Evolutionary conservation across 2,797 vertebrate genomes (phyloP), one percentile per base, ranked within the genome.

Genomic region (Sebastes vulpes): DNA sequence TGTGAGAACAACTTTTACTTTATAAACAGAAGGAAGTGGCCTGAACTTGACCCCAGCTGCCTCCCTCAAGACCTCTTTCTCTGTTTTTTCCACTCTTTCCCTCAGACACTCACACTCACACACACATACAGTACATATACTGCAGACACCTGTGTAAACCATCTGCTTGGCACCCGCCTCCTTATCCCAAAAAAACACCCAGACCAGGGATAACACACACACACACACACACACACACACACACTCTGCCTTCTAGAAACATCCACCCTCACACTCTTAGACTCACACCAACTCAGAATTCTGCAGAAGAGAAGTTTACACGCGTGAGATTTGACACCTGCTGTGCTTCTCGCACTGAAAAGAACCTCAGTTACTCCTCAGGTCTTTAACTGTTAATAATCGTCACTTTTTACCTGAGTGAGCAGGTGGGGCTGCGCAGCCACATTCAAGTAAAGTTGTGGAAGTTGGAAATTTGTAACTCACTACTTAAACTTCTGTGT

Each of bases 111-210:
- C 60, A 25, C 60, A 14, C 6, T 14, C 60, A 25, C 60, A 14
- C 6, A 29, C 42, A 31, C 60, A 64, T 29, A 70, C 58, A 79
- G 66, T 73, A 77, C 84, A 88, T 88, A 77, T 80, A 88, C 87
- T 87, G 70, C 67, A 86, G 85, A 93, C 95, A 96, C 95, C 96
- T 96, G 95, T 95, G 92, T 94, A 94, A 95, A 96, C 94, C 95
- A 94, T 94, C 93, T 95, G 95, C 88, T 92, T 90, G 82, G 86
- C 91, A 90, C 87, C 86, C 82, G 66, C 83, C 83, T 82, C 86
- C 81, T 83, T 81, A 66, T 81, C 73, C 84, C 84, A 14, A 80
- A 85, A 88, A 86, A 86, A 83, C 69, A 90, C 72, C 73, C 78
- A 80, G 82, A 65, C 72, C 70, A 79, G 48, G 81, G 76, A 87